These are phyloP conservation scores for Hemibagrus wyckioides DNA, from an alignment of 2,113 vertebrate species.

Conservation along the genomic window DNA sequence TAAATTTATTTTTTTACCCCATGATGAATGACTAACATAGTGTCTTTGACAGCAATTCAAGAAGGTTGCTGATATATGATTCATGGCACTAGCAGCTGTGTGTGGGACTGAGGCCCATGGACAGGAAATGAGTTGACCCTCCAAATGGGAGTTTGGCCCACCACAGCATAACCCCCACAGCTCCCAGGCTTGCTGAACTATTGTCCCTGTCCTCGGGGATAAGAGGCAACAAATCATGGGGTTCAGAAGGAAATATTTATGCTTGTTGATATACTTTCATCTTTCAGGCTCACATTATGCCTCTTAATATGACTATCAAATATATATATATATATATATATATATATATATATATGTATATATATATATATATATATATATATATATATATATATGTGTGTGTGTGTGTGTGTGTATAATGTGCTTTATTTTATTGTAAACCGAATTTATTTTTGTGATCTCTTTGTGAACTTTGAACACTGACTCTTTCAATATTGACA, in stretches of 20 bases:
- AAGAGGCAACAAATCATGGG: constrained; percentile 35
- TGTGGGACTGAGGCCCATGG: constrained; percentile 70
- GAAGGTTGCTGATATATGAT: constrained; percentile 41
- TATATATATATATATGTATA: too few relatives aligned
- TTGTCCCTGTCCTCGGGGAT: constrained; percentile 58
- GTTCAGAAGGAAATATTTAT: constrained; percentile 31
- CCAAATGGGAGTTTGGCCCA: constrained; percentile 69
- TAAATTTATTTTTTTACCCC: neutral
- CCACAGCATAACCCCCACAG: constrained; percentile 66
- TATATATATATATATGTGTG: neutral
- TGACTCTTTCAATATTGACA: neutral
- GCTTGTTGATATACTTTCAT: constrained; percentile 1
- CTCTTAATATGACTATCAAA: neutral
- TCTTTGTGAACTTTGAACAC: neutral
- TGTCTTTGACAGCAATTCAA: constrained; percentile 52
- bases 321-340: too few relatives aligned
- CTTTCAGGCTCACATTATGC: neutral
- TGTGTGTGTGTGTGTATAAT: too few relatives aligned
- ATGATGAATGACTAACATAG: constrained; percentile 13
- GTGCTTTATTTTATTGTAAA: neutral
- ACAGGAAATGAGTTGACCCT: constrained; percentile 80
- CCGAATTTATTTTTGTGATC: neutral
- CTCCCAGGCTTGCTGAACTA: constrained; percentile 65
- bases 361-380: too few relatives aligned
- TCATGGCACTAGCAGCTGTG: constrained; percentile 76